Evolutionary conservation across 2,113 vertebrate genomes (phyloP).

Genomic region (Psammodynastes pulverulentus): DNA sequence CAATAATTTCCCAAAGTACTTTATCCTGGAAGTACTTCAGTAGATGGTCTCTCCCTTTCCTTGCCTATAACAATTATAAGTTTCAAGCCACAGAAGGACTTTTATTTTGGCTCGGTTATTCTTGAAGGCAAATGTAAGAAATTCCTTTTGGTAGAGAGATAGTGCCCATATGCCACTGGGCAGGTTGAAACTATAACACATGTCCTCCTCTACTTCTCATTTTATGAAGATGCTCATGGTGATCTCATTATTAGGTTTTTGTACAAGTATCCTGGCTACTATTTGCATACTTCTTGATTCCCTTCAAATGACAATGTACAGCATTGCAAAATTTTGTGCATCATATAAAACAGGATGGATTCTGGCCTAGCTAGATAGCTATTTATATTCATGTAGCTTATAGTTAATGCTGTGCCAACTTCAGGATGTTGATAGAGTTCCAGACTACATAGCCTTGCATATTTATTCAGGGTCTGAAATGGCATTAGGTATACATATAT

Average conservation of each 20-base stretch:
- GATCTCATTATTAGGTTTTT: neutral
- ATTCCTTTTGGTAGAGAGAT: neutral
- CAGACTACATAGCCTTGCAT: neutral
- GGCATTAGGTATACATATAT: neutral
- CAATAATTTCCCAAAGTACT: neutral
- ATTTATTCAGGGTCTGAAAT: neutral
- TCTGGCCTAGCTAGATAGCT: neutral
- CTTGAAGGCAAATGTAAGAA: neutral
- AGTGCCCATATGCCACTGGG: neutral
- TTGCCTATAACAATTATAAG: neutral
- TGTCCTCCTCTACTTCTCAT: neutral
- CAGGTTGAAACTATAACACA: neutral
- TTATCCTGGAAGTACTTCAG: neutral
- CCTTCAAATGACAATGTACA: neutral
- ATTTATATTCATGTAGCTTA: neutral
- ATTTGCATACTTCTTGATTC: neutral
- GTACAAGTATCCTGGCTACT: neutral
- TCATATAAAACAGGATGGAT: neutral
- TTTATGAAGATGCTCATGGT: neutral
- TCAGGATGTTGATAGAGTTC: neutral
- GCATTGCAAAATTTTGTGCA: neutral
- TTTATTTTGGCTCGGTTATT: neutral
- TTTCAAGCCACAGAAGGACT: neutral
- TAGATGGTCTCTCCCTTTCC: neutral
- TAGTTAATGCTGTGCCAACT: neutral